Percentiles rank a stretch among this genome's conserved stretches.
Evolutionary conservation across 2,888 invertebrate species (phyloP).

Genomic region (Sipha maydis): DNA sequence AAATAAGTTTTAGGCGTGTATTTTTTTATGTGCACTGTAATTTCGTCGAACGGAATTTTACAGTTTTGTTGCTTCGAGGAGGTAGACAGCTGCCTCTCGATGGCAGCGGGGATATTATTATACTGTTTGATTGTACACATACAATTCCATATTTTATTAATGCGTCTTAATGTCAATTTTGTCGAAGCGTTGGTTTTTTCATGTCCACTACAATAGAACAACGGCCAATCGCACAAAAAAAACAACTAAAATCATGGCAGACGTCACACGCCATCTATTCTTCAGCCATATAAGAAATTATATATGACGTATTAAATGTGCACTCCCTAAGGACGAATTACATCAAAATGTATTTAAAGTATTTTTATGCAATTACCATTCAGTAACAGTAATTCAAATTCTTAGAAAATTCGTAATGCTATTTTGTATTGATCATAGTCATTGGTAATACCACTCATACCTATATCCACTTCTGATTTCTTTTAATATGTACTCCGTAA

Average conservation of each 20-base stretch:
- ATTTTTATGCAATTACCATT: background rate
- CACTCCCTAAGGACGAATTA: background rate
- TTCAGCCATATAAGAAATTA: background rate
- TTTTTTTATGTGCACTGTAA: slow-evolving; percentile 2
- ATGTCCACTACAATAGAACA: background rate
- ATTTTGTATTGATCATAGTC: no score
- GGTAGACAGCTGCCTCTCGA: background rate
- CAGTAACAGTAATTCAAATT: background rate
- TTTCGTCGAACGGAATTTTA: slow-evolving; percentile 38
- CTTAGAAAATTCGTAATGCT: background rate
- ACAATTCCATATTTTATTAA: slow-evolving; percentile 16
- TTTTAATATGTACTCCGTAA: background rate
- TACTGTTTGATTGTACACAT: background rate
- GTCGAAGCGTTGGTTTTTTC: background rate
- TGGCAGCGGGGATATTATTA: background rate
- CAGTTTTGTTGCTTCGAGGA: slow-evolving; percentile 7
- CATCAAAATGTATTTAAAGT: background rate
- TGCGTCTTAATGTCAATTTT: slow-evolving; percentile 19
- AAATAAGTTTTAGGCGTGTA: slow-evolving; percentile 24
- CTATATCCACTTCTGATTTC: background rate
- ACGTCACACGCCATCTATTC: background rate
- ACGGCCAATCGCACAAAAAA: background rate
- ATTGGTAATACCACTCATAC: background rate
- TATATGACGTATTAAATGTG: background rate
- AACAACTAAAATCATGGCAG: background rate